Percentiles rank a stretch among this genome's conserved stretches.
phyloP scores from a whole-genome alignment of 2,888 invertebrate species.

The Xylota segnis region DNA sequence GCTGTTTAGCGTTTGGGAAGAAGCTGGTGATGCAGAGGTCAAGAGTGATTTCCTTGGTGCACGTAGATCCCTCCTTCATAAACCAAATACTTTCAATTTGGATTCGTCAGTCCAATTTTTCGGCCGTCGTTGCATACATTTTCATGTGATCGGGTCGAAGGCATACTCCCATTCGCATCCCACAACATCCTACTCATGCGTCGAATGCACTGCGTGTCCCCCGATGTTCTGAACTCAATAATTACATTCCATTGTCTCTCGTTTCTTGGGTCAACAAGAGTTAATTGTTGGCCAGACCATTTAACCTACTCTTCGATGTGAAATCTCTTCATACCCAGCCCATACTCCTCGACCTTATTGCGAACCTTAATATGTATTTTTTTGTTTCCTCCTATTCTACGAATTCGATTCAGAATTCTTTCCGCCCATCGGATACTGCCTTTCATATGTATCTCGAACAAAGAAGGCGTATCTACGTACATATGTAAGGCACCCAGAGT shows the following conservation, averaged over 20 bases:
- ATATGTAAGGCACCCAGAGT: neutral
- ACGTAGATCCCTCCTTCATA: too few species aligned
- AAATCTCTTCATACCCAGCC: neutral
- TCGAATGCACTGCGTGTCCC: neutral
- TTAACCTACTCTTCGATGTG: constrained; percentile 2
- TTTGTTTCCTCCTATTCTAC: neutral
- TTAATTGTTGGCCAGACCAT: constrained; percentile 1
- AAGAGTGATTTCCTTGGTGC: too few species aligned
- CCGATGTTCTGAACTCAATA: neutral
- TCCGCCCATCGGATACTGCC: neutral
- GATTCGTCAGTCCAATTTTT: too few species aligned
- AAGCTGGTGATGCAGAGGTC: too few species aligned
- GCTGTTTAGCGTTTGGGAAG: too few species aligned
- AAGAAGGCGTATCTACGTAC: constrained; percentile 27
- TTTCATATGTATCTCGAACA: neutral
- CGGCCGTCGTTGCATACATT: too few species aligned
- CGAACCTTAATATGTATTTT: constrained; percentile 1
- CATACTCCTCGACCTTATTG: constrained; percentile 7
- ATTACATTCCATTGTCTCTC: neutral
- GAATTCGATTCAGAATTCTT: neutral
- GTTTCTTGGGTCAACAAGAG: neutral
- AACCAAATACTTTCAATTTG: too few species aligned
- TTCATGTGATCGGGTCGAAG: too few species aligned
- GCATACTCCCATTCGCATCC: too few species aligned
- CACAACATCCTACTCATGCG: neutral